Evolutionary conservation across 2,113 vertebrate genomes (phyloP).

Genomic region (Barnardius zonarius): DNA sequence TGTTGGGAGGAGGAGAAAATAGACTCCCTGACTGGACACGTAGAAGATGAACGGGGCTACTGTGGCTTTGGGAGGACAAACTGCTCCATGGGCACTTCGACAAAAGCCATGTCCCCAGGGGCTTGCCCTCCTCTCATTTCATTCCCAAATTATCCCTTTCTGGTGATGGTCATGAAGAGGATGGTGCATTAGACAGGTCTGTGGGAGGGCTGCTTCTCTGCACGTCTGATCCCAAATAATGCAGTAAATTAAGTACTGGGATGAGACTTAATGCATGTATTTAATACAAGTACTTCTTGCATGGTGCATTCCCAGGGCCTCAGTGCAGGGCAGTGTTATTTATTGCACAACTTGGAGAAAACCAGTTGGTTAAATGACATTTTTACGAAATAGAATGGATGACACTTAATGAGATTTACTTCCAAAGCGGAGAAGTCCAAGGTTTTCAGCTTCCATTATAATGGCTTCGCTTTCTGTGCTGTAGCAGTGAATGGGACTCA

Average conservation of each 20-base stretch:
- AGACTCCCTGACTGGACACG: neutral
- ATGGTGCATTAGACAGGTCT: neutral
- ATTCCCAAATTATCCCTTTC: neutral
- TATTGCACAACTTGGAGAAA: neutral
- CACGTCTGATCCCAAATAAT: fast-evolving
- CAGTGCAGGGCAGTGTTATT: neutral
- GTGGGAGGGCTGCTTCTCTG: neutral
- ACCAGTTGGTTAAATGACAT: neutral
- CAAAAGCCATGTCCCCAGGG: neutral
- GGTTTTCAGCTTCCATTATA: neutral
- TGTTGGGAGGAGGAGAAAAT: conserved; percentile 17
- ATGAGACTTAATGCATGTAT: neutral
- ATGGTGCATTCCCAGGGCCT: neutral
- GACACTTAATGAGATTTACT: neutral
- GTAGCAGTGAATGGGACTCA: fast-evolving
- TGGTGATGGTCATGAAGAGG: neutral
- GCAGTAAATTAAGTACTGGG: neutral
- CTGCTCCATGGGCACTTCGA: neutral
- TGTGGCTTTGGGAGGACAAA: neutral
- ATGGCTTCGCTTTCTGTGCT: neutral
- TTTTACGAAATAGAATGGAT: neutral
- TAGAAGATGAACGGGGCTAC: neutral
- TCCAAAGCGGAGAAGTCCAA: neutral
- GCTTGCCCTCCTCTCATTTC: neutral
- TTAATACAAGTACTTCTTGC: neutral